These are phyloP conservation scores for Apostichopus parvimensis DNA, from an alignment of 35 echinoderm and acorn worm species.

Conservation along the genomic window DNA sequence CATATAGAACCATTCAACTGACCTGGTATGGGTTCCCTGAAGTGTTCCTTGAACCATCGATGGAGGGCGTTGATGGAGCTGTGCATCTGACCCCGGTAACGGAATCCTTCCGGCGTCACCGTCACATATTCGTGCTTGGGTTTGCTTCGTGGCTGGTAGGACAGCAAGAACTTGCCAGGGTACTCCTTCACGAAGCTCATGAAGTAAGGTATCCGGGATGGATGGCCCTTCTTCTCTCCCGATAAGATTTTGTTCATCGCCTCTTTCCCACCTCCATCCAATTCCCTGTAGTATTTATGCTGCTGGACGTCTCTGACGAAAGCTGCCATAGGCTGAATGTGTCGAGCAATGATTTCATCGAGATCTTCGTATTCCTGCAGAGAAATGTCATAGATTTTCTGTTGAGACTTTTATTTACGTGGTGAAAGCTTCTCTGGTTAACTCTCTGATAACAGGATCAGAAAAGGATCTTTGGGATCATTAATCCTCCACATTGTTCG, in stretches of 20 bases:
- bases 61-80: constrained; percentile 77
- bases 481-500: too few species aligned
- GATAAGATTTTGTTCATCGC: constrained; percentile 68
- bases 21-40: constrained; percentile 98
- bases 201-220: constrained; percentile 88
- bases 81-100: constrained; percentile 77
- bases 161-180: constrained; percentile 84
- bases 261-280: constrained; percentile 82
- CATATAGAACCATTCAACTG: not conserved
- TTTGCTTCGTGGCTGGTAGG: constrained; percentile 89
- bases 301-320: constrained; percentile 77
- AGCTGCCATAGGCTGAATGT: constrained; percentile 95
- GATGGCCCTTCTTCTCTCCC: constrained; percentile 73
- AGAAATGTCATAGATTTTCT: not conserved
- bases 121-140: constrained; percentile 83
- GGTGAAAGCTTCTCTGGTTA: too few species aligned
- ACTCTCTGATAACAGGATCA: too few species aligned
- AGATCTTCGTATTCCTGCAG: constrained; percentile 91
- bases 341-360: constrained; percentile 96
- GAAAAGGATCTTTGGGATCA: too few species aligned
- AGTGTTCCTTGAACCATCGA: constrained; percentile 98
- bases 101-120: constrained; percentile 81
- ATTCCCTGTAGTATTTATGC: constrained; percentile 84
- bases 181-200: constrained; percentile 77
- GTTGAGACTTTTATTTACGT: too few species aligned